Conservation (phyloP, 2,888 invertebrate genomes). For the Amphipoea lucens region DNA sequence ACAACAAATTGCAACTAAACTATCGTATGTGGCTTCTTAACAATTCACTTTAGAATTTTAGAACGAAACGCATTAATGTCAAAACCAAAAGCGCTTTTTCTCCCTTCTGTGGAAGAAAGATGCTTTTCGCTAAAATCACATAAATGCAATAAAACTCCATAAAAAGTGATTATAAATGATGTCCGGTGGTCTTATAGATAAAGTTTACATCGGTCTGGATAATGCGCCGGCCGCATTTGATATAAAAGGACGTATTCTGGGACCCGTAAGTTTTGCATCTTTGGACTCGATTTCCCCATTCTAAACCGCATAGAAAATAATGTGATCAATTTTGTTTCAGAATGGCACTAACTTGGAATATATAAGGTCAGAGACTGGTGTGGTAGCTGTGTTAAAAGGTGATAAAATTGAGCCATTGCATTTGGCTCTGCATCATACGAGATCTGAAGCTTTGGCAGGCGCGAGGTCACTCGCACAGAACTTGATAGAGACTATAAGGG, state of each 20-base stretch:
- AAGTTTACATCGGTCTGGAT: constrained; percentile 94
- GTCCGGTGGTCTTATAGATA: constrained; percentile 91
- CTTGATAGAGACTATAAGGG: constrained; percentile 94
- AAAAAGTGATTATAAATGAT: constrained; percentile 74
- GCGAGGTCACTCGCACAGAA: constrained; percentile 94
- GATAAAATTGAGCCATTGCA: constrained; percentile 93
- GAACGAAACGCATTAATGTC: constrained; percentile 60
- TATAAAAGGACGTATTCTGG: constrained; percentile 93
- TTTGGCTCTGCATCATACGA: constrained; percentile 93
- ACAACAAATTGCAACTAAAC: background rate
- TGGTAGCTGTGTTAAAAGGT: constrained; percentile 93
- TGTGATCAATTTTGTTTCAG: constrained; percentile 74
- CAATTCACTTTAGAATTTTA: constrained; percentile 43
- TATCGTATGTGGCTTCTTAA: background rate
- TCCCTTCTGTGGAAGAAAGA: constrained; percentile 69
- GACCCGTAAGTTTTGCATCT: constrained; percentile 84
- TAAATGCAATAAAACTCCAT: constrained; percentile 68
- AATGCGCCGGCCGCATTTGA: constrained; percentile 94
- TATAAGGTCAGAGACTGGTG: constrained; percentile 94
- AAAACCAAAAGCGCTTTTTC: constrained; percentile 61
- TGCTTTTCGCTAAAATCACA: constrained; percentile 76
- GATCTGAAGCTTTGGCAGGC: constrained; percentile 92
- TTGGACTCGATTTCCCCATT: constrained; percentile 37
- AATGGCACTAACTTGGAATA: constrained; percentile 94
- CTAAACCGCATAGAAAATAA: constrained; percentile 19